Percentiles rank a stretch among this genome's conserved stretches.
Conservation (phyloP, 2,113 vertebrate genomes). For the Centropus unirufus region DNA sequence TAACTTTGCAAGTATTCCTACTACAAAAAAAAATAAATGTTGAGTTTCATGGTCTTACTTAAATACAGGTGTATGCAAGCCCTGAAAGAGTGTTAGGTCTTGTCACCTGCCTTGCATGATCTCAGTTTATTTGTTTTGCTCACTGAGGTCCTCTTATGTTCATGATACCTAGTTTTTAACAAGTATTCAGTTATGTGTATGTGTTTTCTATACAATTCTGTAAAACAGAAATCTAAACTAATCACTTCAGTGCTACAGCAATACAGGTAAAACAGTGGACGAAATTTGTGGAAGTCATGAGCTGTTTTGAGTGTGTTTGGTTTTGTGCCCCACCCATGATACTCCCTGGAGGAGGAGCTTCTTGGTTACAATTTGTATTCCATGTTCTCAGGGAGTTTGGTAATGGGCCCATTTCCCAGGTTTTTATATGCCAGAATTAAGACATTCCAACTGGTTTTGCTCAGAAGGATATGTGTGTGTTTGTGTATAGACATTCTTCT, state of each 20-base stretch:
- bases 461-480: not conserved
- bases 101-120: not conserved
- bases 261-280: not conserved
- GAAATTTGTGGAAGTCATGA: not conserved
- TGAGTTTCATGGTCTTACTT: not conserved
- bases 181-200: not conserved
- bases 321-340: not conserved
- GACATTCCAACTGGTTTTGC: not conserved
- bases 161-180: not conserved
- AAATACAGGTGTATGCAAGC: not conserved
- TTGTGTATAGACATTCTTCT: not conserved
- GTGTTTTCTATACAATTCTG: not conserved
- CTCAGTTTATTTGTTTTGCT: not conserved
- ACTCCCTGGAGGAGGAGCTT: not conserved
- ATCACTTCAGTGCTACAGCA: not conserved
- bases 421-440: not conserved
- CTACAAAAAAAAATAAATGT: not conserved
- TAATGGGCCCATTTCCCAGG: not conserved
- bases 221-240: not conserved
- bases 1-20: not conserved
- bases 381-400: not conserved
- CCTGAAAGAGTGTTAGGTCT: not conserved
- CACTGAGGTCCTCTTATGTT: not conserved
- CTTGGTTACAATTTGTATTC: not conserved
- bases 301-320: not conserved